Evolutionary conservation across 1,140 invertebrate genomes (phyloP).

Genomic region (Geopemphigus sp.): DNA sequence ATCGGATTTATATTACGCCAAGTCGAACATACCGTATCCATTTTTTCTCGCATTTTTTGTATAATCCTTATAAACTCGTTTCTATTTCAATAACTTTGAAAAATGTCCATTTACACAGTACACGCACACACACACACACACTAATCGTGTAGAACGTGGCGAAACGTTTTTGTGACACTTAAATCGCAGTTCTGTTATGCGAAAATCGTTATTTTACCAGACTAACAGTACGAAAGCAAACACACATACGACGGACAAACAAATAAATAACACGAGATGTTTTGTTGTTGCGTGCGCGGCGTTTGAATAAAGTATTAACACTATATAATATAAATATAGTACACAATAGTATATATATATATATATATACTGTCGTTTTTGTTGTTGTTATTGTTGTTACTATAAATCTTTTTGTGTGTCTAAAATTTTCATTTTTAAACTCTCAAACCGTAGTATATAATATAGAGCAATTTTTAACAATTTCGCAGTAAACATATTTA

Average conservation of each 20-base stretch:
- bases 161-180: conserved; percentile 22
- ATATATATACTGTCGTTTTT: background rate
- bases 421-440: conserved; percentile 19
- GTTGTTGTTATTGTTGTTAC: conserved; percentile 6
- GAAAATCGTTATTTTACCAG: conserved; percentile 8
- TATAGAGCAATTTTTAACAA: background rate
- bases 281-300: background rate
- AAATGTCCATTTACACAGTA: background rate
- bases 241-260: conserved; percentile 2
- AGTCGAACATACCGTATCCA: too few species aligned
- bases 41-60: background rate
- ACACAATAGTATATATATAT: too few species aligned
- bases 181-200: conserved; percentile 8
- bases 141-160: background rate
- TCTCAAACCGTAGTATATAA: conserved; percentile 10
- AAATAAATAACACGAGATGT: conserved; percentile 18
- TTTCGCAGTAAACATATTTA: conserved; percentile 24
- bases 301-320: conserved; percentile 19
- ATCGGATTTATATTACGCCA: too few species aligned
- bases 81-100: background rate
- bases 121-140: background rate
- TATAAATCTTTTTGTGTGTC: too few species aligned
- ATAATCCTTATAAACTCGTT: background rate
- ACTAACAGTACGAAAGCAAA: background rate
- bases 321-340: background rate